These are phyloP conservation scores for Nibea albiflora DNA, from an alignment of 2,113 vertebrate genomes.

Conservation along the genomic window DNA sequence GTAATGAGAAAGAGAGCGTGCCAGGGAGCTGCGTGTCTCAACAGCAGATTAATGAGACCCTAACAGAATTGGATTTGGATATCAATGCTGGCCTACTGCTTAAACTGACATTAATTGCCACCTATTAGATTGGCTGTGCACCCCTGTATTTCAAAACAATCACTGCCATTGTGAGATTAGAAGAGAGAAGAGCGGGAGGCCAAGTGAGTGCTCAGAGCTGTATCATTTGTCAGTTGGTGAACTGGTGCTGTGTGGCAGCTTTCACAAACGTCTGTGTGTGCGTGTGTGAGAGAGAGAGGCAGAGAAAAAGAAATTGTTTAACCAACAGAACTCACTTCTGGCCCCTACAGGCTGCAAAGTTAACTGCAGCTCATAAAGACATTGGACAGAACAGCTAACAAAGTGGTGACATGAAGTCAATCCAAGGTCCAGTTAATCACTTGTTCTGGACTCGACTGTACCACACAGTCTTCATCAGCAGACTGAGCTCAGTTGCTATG, in stretches of 20 bases:
- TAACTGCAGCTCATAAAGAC: neutral
- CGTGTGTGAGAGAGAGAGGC: slow-evolving; percentile 16
- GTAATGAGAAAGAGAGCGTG: slow-evolving; percentile 61
- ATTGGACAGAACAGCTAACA: neutral
- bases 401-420: neutral
- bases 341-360: slow-evolving; percentile 18
- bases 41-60: slow-evolving; percentile 71
- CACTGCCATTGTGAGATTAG: slow-evolving; percentile 55
- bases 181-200: slow-evolving; percentile 53
- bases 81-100: slow-evolving; percentile 70
- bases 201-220: slow-evolving; percentile 26
- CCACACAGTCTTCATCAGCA: neutral
- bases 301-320: slow-evolving; percentile 11
- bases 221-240: slow-evolving; percentile 65
- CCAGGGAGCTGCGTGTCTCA: slow-evolving; percentile 31
- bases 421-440: neutral
- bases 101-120: slow-evolving; percentile 77
- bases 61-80: slow-evolving; percentile 73
- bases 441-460: neutral
- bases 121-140: slow-evolving; percentile 68
- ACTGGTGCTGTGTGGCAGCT: slow-evolving; percentile 35
- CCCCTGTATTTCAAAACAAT: slow-evolving; percentile 72
- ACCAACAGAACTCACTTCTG: slow-evolving; percentile 15
- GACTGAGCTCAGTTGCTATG: neutral
- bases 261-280: slow-evolving; percentile 48